Evolutionary conservation across 2,113 vertebrate genomes (phyloP), one percentile per base, ranked within the genome.

Genomic region (Panthera tigris): DNA sequence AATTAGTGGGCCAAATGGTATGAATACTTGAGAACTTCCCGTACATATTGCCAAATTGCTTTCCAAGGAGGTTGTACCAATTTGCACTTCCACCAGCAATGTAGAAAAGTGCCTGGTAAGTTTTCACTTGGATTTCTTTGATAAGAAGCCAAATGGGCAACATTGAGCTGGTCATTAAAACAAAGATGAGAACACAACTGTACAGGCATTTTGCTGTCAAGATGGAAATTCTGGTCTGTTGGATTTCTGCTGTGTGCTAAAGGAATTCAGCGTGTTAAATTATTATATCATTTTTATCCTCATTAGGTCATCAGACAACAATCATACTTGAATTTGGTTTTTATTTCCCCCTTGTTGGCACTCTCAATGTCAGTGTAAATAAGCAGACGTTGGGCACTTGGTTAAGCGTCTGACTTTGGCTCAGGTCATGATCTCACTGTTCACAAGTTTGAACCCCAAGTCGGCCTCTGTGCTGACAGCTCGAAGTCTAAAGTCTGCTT

Each of bases 21-120:
- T 29, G 74, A 96, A 68, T 69, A 86, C 36, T 95, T 95, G 86
- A 78, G 86, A 87, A 25, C 66, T 90, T 89, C 76, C 78, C 8
- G 4, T 82, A 65, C 50, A 41, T 92, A 18, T 39, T 92, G 48
- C 68, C 80, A 95, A 83, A 86, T 82, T 83, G 80, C 91, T 83
- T 97, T 94, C 93, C 50, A 96, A 87, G 68, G 95, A 78, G n/a
- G 18, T 73, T 73, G 36, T 83, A 87, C 74, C 88, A 92, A 66
- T 91, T 95, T 94, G 45, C 6, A 73, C 52, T 92, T 89, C 74
- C 29, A 96, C 61, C 3, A 73, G 65, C 68, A 50, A 3, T 83
- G 50, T 50, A 41, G 73, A 5, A 90, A 25, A 84, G 21, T 50
- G 61, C 39, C 14, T 74, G 90, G 25, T 69, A 55, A 91, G 19